Conservation (phyloP, 2,113 vertebrate genomes). For the Burhinus oedicnemus region DNA sequence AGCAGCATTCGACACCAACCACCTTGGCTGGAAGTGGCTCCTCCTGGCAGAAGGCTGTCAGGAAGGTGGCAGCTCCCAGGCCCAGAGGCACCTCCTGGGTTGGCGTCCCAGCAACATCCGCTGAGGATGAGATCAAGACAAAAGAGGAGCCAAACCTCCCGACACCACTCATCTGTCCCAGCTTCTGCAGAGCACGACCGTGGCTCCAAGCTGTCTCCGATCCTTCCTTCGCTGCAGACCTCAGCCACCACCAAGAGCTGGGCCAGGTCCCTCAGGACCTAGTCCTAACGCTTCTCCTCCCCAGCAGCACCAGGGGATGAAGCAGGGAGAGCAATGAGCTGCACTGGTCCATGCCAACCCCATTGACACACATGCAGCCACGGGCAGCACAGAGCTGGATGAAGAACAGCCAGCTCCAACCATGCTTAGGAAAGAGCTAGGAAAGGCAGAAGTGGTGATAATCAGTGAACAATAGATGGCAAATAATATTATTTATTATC, state of each 20-base stretch:
- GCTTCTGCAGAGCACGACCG: background rate
- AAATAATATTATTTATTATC: background rate
- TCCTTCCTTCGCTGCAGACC: background rate
- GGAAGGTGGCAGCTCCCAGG: background rate
- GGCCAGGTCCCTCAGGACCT: background rate
- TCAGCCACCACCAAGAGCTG: background rate
- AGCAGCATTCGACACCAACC: background rate
- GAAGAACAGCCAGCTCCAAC: background rate
- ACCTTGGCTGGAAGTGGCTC: background rate
- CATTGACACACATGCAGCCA: rapidly evolving
- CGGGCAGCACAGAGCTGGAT: background rate
- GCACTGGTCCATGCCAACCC: background rate
- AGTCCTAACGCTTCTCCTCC: background rate
- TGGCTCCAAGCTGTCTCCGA: background rate
- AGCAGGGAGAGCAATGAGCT: background rate
- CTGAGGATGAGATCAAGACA: background rate
- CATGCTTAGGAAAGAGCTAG: background rate
- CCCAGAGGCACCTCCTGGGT: background rate
- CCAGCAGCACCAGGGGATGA: background rate
- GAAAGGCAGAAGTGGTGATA: background rate
- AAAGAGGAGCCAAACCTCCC: background rate
- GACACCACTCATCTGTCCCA: background rate
- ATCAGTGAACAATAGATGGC: background rate
- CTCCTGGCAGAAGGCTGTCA: background rate
- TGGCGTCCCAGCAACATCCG: background rate